phyloP scores from a whole-genome alignment of 2,888 invertebrate species.

The Sepiola atlantica region DNA sequence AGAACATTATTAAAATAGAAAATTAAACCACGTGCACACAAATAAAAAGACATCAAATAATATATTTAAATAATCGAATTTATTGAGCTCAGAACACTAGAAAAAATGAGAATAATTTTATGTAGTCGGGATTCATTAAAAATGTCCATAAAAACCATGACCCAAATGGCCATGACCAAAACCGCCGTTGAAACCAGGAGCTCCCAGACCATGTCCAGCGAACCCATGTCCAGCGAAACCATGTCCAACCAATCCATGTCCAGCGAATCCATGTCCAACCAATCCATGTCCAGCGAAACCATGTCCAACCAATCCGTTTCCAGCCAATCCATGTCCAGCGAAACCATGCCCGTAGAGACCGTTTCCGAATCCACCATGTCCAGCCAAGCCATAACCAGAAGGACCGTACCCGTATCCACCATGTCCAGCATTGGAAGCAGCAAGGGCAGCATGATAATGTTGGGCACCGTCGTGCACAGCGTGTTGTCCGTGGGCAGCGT shows the following conservation, averaged over 20 bases:
- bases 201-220: neutral
- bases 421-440: neutral
- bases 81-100: too few species aligned
- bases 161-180: neutral
- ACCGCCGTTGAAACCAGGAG: neutral
- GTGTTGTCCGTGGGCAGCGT: neutral
- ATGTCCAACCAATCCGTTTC: neutral
- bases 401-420: neutral
- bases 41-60: too few species aligned
- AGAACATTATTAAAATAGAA: too few species aligned
- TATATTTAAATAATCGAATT: too few species aligned
- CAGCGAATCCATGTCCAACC: neutral
- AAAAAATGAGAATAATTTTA: too few species aligned
- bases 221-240: neutral
- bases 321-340: neutral
- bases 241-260: neutral
- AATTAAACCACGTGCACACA: too few species aligned
- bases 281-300: neutral
- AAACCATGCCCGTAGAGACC: neutral
- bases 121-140: too few species aligned
- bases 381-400: neutral
- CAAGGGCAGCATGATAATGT: neutral
- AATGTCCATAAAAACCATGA: too few species aligned
- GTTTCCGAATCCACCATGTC: too few species aligned
- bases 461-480: neutral